Conservation (phyloP, 2,797 vertebrate genomes). For the Diceros bicornis region DNA sequence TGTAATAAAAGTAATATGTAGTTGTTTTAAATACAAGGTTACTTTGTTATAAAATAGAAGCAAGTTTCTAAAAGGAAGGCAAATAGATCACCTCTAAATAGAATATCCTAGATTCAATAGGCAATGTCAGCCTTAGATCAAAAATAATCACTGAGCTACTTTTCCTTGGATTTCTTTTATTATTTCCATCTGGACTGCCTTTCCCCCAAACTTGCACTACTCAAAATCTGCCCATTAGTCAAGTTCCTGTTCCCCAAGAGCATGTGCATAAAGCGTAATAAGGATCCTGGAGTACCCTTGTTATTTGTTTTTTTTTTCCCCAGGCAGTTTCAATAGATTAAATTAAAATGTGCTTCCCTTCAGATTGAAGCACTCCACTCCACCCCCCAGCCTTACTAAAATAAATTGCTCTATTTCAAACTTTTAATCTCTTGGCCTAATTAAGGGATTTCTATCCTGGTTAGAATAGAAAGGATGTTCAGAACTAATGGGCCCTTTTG, state of each 20-base stretch:
- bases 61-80: background rate
- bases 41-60: background rate
- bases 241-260: background rate
- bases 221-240: conserved; percentile 39
- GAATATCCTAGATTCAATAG: background rate
- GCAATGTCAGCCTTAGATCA: background rate
- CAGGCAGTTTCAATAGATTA: conserved; percentile 37
- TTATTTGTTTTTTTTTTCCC: conserved; percentile 43
- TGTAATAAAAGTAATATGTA: background rate
- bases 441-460: background rate
- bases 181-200: background rate
- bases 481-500: conserved; percentile 49
- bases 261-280: conserved; percentile 16
- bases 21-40: background rate
- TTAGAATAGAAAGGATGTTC: conserved; percentile 47
- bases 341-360: conserved; percentile 44
- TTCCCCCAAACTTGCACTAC: background rate
- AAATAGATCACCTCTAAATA: conserved; percentile 11
- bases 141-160: background rate
- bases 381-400: background rate
- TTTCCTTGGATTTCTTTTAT: background rate
- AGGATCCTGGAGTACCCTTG: background rate
- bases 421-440: conserved; percentile 57
- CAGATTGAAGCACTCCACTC: background rate
- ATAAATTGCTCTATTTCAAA: conserved; percentile 45